Percentiles rank a stretch among this genome's conserved stretches.
phyloP scores from a whole-genome alignment of 2,113 vertebrate genomes.

The Sus scrofa region DNA sequence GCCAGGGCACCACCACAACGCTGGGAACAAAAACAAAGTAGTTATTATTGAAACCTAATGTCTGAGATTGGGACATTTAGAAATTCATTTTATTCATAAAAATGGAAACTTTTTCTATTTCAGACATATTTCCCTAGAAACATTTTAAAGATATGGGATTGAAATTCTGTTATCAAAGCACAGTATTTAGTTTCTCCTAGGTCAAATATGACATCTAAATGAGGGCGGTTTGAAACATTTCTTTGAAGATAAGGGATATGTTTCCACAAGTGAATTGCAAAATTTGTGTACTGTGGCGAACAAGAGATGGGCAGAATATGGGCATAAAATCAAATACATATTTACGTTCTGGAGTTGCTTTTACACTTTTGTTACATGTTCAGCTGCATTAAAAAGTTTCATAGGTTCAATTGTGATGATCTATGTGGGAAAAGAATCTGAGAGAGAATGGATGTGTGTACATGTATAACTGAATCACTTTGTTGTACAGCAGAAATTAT shows the following conservation, averaged over 20 bases:
- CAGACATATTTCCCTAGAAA: background rate
- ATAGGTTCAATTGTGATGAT: too few relatives aligned
- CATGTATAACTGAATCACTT: too few relatives aligned
- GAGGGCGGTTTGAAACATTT: background rate
- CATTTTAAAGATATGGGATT: background rate
- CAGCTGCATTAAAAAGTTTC: conserved; percentile 8
- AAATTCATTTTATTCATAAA: background rate
- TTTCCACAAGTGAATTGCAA: background rate
- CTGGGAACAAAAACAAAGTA: conserved; percentile 86
- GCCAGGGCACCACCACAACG: conserved; percentile 91
- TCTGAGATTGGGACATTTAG: background rate
- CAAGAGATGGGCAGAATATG: background rate
- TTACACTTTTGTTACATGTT: conserved; percentile 18
- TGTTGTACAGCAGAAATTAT: too few relatives aligned
- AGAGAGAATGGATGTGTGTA: too few relatives aligned
- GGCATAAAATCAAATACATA: conserved; percentile 9
- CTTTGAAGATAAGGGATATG: background rate
- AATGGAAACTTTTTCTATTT: background rate
- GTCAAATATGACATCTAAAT: background rate
- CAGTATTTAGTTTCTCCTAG: background rate
- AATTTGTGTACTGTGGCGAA: background rate
- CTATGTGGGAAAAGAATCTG: too few relatives aligned
- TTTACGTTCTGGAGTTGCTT: conserved; percentile 13
- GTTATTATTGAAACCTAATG: background rate
- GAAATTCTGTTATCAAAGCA: conserved; percentile 24